Base-by-base conservation (phyloP, 1,140 invertebrate species). In the Drosophila teissieri region DNA sequence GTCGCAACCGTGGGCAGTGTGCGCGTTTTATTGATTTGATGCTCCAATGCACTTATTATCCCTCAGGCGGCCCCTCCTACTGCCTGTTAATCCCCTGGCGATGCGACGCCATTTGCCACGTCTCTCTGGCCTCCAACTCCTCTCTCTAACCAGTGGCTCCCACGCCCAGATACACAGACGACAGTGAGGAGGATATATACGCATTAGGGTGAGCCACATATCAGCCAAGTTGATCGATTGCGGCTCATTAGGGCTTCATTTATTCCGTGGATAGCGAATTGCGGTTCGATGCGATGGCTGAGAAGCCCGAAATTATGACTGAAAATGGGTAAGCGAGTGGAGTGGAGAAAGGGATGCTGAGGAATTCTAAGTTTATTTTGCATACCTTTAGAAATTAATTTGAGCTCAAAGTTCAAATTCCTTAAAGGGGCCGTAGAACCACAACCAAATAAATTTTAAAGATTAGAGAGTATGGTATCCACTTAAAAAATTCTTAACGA, bases 11-110 rank as follows among this genome's bases (percentile, higher is more conserved):
- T 75, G 76, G 78, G 67, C 64, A 54, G 57, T 79, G 75, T 73
- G 61, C 75, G 83, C 83, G 83, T 86, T 86, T 86, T 88, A 86
- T 86, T 86, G 83, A 86, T 86, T 86, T 86, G 83, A 88, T 86
- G 83, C 83, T 82, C 62, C 83, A 86, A 82, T 82, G 83, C 83
- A 86, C 82, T 86, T 86, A 86, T 86, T 86, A 86, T 86, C 82
- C 83, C 83, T 82, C 75, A 65, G 80, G 83, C 83, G 72, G 83
- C 65, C 70, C 75, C 63, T 51, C 78, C 44, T 55, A 79, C 44
- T 64, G 60, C 64, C 56, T 44, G 75, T 83, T 83, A 83, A 83
- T 83, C 80, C 63, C 80, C 52, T 67, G 80, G 61, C 80, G 60
- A 65, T 75, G 75, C 70, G 72, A 52, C 64, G 80, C 80, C 70